Evolutionary conservation across 1,140 invertebrate species (phyloP).

Genomic region (Dendroctonus ponderosae): DNA sequence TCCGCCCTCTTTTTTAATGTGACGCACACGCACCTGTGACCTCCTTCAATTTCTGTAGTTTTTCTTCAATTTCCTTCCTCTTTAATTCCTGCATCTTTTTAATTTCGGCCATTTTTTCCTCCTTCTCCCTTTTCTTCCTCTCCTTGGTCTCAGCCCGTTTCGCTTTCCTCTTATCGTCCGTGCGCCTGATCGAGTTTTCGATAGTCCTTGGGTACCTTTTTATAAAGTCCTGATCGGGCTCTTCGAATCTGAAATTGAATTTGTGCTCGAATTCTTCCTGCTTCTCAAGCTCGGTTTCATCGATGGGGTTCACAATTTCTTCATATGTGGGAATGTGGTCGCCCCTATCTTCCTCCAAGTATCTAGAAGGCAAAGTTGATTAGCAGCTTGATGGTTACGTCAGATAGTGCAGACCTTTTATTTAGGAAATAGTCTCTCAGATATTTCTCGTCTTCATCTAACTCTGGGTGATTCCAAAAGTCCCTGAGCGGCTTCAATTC

Average conservation of each 20-base stretch:
- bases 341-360: slow-evolving; percentile 59
- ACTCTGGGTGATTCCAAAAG: slow-evolving; percentile 79
- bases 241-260: slow-evolving; percentile 95
- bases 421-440: slow-evolving; percentile 91
- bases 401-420: slow-evolving; percentile 75
- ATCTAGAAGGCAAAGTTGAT: no score
- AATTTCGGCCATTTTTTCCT: slow-evolving; percentile 80
- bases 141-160: slow-evolving; percentile 75
- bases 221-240: slow-evolving; percentile 92
- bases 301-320: slow-evolving; percentile 73
- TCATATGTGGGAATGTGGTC: slow-evolving; percentile 67
- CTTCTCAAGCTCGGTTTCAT: slow-evolving; percentile 75
- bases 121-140: slow-evolving; percentile 80
- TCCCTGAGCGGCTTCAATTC: slow-evolving; percentile 75
- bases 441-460: slow-evolving; percentile 84
- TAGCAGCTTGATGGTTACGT: no score
- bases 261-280: slow-evolving; percentile 93
- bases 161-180: slow-evolving; percentile 74
- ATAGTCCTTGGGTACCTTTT: slow-evolving; percentile 89
- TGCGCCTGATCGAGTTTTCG: slow-evolving; percentile 76
- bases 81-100: slow-evolving; percentile 84
- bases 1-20: no score
- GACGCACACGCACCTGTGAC: no score
- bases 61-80: slow-evolving; percentile 86
- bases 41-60: slow-evolving; percentile 82